Evolutionary conservation across 2,888 invertebrate genomes (phyloP), one percentile per base, ranked within the genome.

Genomic region (Eucera pruinosa): DNA sequence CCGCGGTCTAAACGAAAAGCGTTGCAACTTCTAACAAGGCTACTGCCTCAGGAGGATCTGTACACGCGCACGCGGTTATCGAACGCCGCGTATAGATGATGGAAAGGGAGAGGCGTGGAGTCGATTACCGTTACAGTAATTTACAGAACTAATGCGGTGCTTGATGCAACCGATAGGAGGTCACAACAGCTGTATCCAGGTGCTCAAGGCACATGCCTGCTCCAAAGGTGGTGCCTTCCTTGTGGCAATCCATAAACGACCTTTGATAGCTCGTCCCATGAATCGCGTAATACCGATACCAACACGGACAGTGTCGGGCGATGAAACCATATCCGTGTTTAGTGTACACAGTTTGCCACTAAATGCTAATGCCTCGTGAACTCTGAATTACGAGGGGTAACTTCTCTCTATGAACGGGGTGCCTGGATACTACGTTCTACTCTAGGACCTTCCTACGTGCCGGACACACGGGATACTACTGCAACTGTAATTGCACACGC

Each of bases 301-400:
- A 69, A 25, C 30, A 20, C 47, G 47, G 60, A 47, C 68, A 39
- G 45, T 30, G 73, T 50, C 58, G 58, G n/a, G 43, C 23, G 78
- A 71, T 70, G 81, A 74, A 78, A 74, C 77, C 65, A 47, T 69
- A 66, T 41, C 66, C 66, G 41, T 69, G 74, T 72, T 69, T 67
- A 65, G 61, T 76, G 84, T 74, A 83, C 80, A 79, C 79, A 78
- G 81, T 81, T 85, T 78, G 45, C 82, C 81, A 74, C 82, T 86
- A 84, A 85, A 85, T 82, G 80, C 82, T 85, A 84, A 86, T 86
- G 81, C 82, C 60, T 66, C 66, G 77, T 68, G 73, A 74, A 66
- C 71, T 54, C 52, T 48, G 73, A 83, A 74, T 75, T 73, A 70
- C 76, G 78, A 30, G 69, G 69, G 58, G 43, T 80, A 71, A 72